Percentiles rank a stretch among this genome's conserved stretches.
phyloP scores from a whole-genome alignment of 64 coral and sea anemone species.

The Exaiptasia diaphana region DNA sequence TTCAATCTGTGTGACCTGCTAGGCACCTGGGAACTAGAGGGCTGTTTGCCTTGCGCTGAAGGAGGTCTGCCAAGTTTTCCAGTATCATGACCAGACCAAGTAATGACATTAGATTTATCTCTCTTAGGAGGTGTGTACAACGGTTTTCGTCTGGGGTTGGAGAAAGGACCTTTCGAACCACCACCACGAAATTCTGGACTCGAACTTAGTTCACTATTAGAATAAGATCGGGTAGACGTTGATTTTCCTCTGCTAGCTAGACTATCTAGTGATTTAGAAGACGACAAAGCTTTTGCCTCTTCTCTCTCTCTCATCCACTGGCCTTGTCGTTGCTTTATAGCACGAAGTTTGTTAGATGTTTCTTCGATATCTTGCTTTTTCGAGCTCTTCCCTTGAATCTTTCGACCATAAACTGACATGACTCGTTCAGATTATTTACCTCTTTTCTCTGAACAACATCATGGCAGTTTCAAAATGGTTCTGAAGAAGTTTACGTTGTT shows the following conservation, averaged over 20 bases:
- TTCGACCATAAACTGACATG: slow-evolving; percentile 72
- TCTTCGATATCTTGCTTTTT: slow-evolving; percentile 53
- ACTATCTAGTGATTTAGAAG: slow-evolving; percentile 28
- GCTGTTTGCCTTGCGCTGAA: slow-evolving; percentile 10
- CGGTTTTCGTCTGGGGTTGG: slow-evolving; percentile 76
- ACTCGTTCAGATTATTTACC: too few relatives aligned
- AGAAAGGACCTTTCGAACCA: not conserved
- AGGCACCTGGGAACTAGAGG: too few relatives aligned
- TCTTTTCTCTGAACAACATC: too few relatives aligned
- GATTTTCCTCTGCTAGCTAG: slow-evolving; percentile 14
- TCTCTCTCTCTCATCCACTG: slow-evolving; percentile 93
- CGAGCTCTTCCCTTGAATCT: slow-evolving; percentile 22
- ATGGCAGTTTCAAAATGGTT: too few relatives aligned
- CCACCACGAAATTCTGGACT: not conserved
- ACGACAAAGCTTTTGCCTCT: slow-evolving; percentile 16
- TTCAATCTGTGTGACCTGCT: too few relatives aligned
- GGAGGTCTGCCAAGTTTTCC: slow-evolving; percentile 38
- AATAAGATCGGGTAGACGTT: not conserved
- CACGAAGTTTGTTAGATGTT: slow-evolving; percentile 68
- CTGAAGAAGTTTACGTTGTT: too few relatives aligned
- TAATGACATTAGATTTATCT: slow-evolving; percentile 67
- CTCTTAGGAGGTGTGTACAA: slow-evolving; percentile 61
- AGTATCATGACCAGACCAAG: slow-evolving; percentile 59
- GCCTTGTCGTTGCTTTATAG: slow-evolving; percentile 77
- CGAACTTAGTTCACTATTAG: not conserved